Evolutionary conservation across 1,140 invertebrate genomes (phyloP), one percentile per base, ranked within the genome.

Genomic region (Agraylea sexmaculata): DNA sequence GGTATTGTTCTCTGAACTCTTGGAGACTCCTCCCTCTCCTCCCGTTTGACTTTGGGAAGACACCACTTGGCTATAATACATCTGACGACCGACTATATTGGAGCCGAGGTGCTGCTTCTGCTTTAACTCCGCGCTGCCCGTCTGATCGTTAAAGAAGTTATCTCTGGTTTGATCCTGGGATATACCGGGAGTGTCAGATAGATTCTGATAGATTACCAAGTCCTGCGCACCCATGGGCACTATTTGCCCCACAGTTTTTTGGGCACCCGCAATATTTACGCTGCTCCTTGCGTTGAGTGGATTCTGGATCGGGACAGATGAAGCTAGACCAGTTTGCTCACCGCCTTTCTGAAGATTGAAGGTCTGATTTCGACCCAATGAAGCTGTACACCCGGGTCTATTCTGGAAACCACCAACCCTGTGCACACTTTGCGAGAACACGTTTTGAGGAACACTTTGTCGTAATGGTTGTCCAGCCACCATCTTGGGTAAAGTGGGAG

Each of bases 191-290:
- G 56, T 63, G 36, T 62, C 60, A 37, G 56, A 61, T 0, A 59
- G 43, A 41, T 55, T 62, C 38, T 62, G 64, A 43, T 62, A 65
- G 19, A 68, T 61, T 4, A 59, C 59, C 50, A 66, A 43, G 41
- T 66, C 65, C 42, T 66, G 63, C 4, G 56, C 58, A 2, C 60
- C 59, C 22, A 63, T 31, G 3, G 62, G 58, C 37, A 68, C 60
- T 16, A 68, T 66, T 43, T 68, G 63, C 15, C 65, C 65, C 15
- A 68, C 55, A 41, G 62, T 61, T 52, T 66, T 68, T 49, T 65
- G 62, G 28, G 63, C 58, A n/a, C n/a, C n/a, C 36, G 65, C 60
- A 51, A 68, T 53, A 42, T 62, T 68, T 53, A 68, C 61, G 52
- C 61, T 66, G 64, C 66, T 63, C 62, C 64, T 65, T 62, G 62